phyloP scores from a whole-genome alignment of 2,888 invertebrate species.

The Incurvaria masculella region DNA sequence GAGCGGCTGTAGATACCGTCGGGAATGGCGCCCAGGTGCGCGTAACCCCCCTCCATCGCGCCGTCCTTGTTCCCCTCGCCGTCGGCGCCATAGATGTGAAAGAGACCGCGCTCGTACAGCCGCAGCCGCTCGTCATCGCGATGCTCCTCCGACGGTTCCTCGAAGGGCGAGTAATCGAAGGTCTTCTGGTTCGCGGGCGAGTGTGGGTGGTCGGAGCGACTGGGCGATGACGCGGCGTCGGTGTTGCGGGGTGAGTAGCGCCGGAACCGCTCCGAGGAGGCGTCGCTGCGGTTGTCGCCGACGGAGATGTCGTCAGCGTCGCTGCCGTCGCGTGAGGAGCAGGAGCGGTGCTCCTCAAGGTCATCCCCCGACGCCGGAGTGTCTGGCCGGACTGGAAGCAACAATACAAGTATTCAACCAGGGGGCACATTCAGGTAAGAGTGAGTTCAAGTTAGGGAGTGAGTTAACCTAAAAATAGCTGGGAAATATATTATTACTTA shows the following conservation, averaged over 20 bases:
- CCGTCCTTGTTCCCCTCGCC: slow-evolving; percentile 32
- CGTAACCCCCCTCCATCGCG: slow-evolving; percentile 24
- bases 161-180: slow-evolving; percentile 31
- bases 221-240: neutral
- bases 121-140: slow-evolving; percentile 21
- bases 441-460: too few species aligned
- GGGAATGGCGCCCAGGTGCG: slow-evolving; percentile 28
- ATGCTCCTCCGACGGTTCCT: slow-evolving; percentile 22
- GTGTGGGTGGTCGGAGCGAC: too few species aligned
- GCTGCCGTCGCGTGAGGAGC: slow-evolving; percentile 28
- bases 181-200: too few species aligned
- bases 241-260: slow-evolving; percentile 7
- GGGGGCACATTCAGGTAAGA: too few species aligned
- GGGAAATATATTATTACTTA: too few species aligned
- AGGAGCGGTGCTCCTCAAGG: neutral
- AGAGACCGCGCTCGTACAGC: slow-evolving; percentile 39
- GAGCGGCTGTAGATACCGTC: slow-evolving; percentile 43
- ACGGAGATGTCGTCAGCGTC: slow-evolving; percentile 45
- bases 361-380: neutral
- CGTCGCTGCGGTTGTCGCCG: slow-evolving; percentile 43
- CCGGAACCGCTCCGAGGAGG: slow-evolving; percentile 27
- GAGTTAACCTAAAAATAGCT: too few species aligned
- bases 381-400: neutral
- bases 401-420: too few species aligned
- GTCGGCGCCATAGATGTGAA: slow-evolving; percentile 40